Base-by-base conservation (phyloP, 53 echinoderm and acorn worm species). In the Echinarachnius parma region DNA sequence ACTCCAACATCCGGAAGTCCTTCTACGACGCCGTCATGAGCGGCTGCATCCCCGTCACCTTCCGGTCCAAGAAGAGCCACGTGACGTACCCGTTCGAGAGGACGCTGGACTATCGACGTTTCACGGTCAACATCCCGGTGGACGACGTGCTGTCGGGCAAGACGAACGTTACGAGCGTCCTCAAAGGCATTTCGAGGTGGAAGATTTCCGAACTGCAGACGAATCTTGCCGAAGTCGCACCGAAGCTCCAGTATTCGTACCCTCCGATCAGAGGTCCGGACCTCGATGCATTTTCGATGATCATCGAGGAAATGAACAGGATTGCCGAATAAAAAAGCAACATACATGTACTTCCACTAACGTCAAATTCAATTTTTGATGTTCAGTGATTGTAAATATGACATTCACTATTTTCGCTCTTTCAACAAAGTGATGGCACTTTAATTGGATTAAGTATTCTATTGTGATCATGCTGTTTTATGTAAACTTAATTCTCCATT, bases 31-130 rank as follows among this genome's bases (percentile, higher is more conserved):
- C 93, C 16, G 48, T 89, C 20, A 64, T 89, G 82, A 83, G 86
- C 50, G 93, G 93, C 32, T 93, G 93, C 53, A 89, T 93, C 16
- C 93, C 93, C 7, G 93, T 93, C 47, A 93, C 89, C 16, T 93
- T 93, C 72, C 66, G 74, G 29, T 86, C 89, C 25, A 79, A 77
- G 70, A 81, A 85, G 29, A 64, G 60, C 2, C 79, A 87, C 28
- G 89, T 89, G 18, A 48, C 62, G 30, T 93, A 89, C 27, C 93
- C 93, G 16, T 93, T 93, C 49, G 86, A 93, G 52, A 71, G 82
- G 16, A 71, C 61, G 21, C 52, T 93, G 15, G 89, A 93, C 46
- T 93, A 89, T 48, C 34, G 76, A 25, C 62, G 70, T 14, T 89
- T 89, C 60, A 83, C 82, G 1, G 61, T 89, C 9, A 93, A 93